Percentiles rank a stretch among this genome's conserved stretches.
Conservation (phyloP, 2,888 invertebrate genomes). For the Tenthredo distinguenda region DNA sequence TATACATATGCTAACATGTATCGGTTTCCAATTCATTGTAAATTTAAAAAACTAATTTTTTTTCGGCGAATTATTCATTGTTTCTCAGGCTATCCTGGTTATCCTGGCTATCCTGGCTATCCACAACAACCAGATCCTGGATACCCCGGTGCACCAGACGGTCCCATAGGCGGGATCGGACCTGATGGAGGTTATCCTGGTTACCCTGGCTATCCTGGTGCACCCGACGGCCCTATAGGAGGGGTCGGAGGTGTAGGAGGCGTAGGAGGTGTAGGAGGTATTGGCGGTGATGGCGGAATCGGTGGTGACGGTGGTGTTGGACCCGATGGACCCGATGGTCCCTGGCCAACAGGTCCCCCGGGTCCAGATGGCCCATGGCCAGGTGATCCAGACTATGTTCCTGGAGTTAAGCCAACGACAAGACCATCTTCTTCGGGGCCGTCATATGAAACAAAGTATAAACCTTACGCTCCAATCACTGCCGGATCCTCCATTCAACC, state of each 20-base stretch:
- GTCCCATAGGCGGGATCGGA: conserved; percentile 49
- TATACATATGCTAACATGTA: background rate
- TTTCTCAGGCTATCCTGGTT: conserved; percentile 55
- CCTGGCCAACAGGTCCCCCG: conserved; percentile 72
- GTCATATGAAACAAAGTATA: background rate
- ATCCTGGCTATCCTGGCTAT: conserved; percentile 58
- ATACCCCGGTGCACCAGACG: conserved; percentile 55
- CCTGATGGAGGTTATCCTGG: conserved; percentile 60
- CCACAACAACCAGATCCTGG: conserved; percentile 56
- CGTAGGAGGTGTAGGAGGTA: conserved; percentile 61
- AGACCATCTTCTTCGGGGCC: conserved; percentile 3
- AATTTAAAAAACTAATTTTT: background rate
- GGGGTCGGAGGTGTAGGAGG: conserved; percentile 65
- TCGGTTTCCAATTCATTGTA: background rate
- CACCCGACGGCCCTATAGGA: conserved; percentile 61
- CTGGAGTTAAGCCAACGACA: conserved; percentile 48
- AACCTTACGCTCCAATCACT: conserved; percentile 53
- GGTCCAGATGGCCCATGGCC: conserved; percentile 74
- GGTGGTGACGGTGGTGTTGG: conserved; percentile 69
- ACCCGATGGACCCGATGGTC: conserved; percentile 67
- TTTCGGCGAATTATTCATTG: background rate
- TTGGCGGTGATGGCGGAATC: conserved; percentile 65
- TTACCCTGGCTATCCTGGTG: conserved; percentile 59
- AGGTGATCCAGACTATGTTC: conserved; percentile 73
- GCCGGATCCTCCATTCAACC: conserved; percentile 52